Evolutionary conservation across 2,797 vertebrate species (phyloP).

Genomic region (Cephalopachus bancanus): DNA sequence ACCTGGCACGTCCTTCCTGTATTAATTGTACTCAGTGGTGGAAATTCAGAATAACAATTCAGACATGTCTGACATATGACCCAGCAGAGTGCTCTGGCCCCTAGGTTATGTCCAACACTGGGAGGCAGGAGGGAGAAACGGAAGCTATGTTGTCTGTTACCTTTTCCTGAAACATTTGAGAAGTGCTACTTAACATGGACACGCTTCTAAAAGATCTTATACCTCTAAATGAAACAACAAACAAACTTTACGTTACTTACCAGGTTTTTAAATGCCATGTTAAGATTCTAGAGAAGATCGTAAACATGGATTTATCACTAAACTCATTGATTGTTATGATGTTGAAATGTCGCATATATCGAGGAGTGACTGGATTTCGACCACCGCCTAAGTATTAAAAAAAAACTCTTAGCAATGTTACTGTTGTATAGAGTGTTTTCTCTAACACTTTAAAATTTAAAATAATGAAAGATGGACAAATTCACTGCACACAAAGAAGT

Average conservation of each 20-base stretch:
- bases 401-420: conserved; percentile 46
- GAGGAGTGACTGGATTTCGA: conserved; percentile 94
- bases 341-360: conserved; percentile 95
- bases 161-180: not conserved
- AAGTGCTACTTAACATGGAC: not conserved
- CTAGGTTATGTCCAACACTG: not conserved
- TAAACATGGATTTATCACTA: conserved; percentile 94
- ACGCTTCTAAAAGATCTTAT: not conserved
- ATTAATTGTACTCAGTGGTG: not conserved
- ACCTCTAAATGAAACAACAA: not conserved
- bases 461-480: conserved; percentile 52
- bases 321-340: conserved; percentile 95
- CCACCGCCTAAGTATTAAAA: conserved; percentile 91
- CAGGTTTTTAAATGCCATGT: conserved; percentile 94
- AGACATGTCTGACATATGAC: not conserved
- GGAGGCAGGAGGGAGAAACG: no score
- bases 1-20: not conserved
- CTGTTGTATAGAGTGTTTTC: not conserved
- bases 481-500: not conserved
- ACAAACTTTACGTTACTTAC: conserved; percentile 86
- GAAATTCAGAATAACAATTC: not conserved
- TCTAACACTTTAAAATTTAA: not conserved
- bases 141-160: not conserved
- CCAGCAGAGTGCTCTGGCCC: not conserved
- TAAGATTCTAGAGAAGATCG: conserved; percentile 95